A percentile compares a stretch with the other conserved stretches of the same genome.
phyloP scores from a whole-genome alignment of 2,797 vertebrate genomes.

The Karalla daura region DNA sequence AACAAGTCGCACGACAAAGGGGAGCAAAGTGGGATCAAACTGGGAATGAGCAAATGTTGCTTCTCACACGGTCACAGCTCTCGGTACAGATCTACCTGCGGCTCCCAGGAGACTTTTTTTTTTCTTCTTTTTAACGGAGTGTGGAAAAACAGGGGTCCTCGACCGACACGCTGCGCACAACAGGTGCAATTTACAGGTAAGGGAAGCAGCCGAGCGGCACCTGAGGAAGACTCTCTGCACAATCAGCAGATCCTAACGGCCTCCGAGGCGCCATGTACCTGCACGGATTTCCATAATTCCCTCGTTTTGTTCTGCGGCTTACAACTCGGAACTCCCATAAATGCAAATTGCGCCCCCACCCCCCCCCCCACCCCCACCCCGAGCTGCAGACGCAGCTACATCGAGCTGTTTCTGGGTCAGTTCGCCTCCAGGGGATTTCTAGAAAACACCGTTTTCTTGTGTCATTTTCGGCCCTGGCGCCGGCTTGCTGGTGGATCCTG shows the following conservation, averaged over 20 bases:
- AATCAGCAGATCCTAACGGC: slow-evolving; percentile 52
- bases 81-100: too few species aligned
- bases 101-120: too few species aligned
- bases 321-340: slow-evolving; percentile 48
- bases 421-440: slow-evolving; percentile 39
- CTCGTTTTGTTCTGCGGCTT: slow-evolving; percentile 48
- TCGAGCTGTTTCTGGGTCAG: slow-evolving; percentile 57
- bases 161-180: slow-evolving; percentile 1
- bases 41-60: background rate
- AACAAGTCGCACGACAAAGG: too few species aligned
- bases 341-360: slow-evolving; percentile 58
- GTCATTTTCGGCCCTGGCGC: slow-evolving; percentile 40
- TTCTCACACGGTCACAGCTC: too few species aligned
- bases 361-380: too few species aligned
- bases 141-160: slow-evolving; percentile 10
- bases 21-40: slow-evolving; percentile 2
- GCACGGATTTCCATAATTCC: slow-evolving; percentile 57
- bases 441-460: slow-evolving; percentile 44
- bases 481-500: slow-evolving; percentile 26
- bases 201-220: slow-evolving; percentile 2
- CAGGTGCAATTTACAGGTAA: slow-evolving; percentile 13
- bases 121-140: slow-evolving; percentile 20
- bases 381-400: slow-evolving; percentile 33
- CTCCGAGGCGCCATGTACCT: slow-evolving; percentile 46
- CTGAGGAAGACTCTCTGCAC: slow-evolving; percentile 32